phyloP scores from a whole-genome alignment of 2,888 invertebrate genomes.

The Heteropelma amictum region DNA sequence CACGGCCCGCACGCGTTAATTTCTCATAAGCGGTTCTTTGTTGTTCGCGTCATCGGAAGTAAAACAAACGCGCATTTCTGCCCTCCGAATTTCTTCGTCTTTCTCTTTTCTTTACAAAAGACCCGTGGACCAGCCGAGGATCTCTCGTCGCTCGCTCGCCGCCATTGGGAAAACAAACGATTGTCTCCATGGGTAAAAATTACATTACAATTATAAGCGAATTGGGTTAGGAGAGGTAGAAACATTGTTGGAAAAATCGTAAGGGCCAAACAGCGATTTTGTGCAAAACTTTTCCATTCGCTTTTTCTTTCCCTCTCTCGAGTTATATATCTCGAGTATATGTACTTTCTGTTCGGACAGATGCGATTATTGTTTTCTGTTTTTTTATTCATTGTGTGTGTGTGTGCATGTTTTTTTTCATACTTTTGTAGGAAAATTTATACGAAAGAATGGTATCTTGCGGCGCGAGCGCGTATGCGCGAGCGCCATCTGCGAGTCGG shows the following conservation, averaged over 20 bases:
- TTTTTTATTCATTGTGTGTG: not conserved
- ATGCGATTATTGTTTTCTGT: not conserved
- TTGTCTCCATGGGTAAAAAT: not conserved
- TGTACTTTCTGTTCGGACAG: conserved; percentile 3
- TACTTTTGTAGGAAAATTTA: not conserved
- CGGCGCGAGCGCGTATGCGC: conserved; percentile 1
- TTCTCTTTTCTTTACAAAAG: not conserved
- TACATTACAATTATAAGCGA: too few species aligned
- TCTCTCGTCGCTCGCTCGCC: not conserved
- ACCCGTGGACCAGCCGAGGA: conserved; percentile 22
- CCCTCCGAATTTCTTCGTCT: not conserved
- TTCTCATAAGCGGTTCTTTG: too few species aligned
- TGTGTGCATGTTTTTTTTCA: not conserved
- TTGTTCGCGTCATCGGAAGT: not conserved
- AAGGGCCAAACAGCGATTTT: conserved; percentile 29
- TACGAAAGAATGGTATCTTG: not conserved
- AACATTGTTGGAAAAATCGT: conserved; percentile 48
- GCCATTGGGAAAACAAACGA: not conserved
- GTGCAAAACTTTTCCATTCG: conserved; percentile 34
- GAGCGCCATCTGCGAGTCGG: conserved; percentile 1
- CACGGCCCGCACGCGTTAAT: too few species aligned
- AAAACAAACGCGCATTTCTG: not conserved
- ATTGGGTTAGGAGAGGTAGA: conserved; percentile 29
- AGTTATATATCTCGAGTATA: not conserved
- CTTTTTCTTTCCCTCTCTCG: conserved; percentile 1